Evolutionary conservation across 2,797 vertebrate genomes (phyloP).

Genomic region (Xerus rutilus): DNA sequence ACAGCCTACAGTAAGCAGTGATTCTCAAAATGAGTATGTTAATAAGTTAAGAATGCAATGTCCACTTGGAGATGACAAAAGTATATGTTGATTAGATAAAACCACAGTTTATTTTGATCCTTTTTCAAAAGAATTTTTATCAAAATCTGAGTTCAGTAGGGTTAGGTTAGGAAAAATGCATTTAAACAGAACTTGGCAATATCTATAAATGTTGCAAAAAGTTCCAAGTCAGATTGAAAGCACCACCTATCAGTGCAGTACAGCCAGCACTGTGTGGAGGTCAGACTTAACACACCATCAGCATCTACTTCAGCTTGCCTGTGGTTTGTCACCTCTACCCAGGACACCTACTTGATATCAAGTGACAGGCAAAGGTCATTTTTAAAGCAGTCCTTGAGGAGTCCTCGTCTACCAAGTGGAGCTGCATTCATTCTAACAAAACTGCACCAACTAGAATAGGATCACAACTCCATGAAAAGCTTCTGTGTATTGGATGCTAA

Average conservation of each 20-base stretch:
- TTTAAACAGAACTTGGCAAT: constrained; percentile 14
- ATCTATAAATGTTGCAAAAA: neutral
- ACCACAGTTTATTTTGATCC: neutral
- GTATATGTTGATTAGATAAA: neutral
- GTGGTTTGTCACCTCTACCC: neutral
- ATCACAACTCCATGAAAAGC: neutral
- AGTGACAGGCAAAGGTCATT: neutral
- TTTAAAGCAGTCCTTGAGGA: neutral
- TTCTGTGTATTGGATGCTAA: neutral
- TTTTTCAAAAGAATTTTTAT: constrained; percentile 17
- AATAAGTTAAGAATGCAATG: neutral
- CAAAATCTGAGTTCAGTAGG: neutral
- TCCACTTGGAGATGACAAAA: neutral
- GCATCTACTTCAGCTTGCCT: neutral
- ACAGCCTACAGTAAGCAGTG: neutral
- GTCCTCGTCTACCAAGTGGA: neutral
- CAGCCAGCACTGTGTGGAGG: neutral
- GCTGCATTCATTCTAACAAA: constrained; percentile 39
- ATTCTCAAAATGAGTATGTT: neutral
- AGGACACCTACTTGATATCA: neutral
- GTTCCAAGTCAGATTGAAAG: neutral
- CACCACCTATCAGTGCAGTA: neutral
- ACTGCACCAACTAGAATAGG: neutral
- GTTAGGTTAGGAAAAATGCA: neutral
- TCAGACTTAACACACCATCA: neutral